These are phyloP conservation scores for Cantharis rustica DNA, from an alignment of 2,888 invertebrate genomes.

Conservation along the genomic window DNA sequence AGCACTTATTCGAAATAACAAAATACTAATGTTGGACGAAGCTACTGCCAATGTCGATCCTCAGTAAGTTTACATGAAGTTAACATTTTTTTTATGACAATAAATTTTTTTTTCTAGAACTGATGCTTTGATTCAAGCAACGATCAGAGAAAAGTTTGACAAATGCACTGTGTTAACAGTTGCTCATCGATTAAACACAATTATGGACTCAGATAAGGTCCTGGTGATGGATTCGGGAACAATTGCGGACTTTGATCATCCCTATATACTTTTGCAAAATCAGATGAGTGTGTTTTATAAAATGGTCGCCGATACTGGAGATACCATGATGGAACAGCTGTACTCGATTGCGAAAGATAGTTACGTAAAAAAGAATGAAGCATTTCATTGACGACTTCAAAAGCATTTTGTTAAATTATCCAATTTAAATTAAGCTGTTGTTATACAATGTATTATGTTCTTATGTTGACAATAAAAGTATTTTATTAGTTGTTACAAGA, in stretches of 20 bases:
- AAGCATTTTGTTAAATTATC: too few species aligned
- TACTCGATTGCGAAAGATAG: conserved; percentile 57
- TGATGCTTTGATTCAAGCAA: conserved; percentile 81
- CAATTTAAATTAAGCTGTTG: not conserved
- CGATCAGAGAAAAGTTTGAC: conserved; percentile 78
- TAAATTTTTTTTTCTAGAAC: conserved; percentile 60
- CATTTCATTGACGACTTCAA: not conserved
- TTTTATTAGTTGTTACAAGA: not conserved
- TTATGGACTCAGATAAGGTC: conserved; percentile 89
- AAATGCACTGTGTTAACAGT: conserved; percentile 87
- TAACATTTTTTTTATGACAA: not conserved
- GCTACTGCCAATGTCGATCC: conserved; percentile 94
- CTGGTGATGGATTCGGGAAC: conserved; percentile 83
- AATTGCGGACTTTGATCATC: conserved; percentile 76
- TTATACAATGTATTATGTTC: not conserved
- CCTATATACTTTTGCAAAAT: conserved; percentile 66
- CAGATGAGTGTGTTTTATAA: conserved; percentile 65
- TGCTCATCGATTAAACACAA: conserved; percentile 87
- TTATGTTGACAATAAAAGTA: not conserved
- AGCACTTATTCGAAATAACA: conserved; percentile 83
- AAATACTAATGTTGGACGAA: conserved; percentile 86
- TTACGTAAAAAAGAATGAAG: conserved; percentile 41
- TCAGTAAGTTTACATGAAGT: conserved; percentile 60
- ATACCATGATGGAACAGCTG: conserved; percentile 60
- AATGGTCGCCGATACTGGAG: conserved; percentile 75